A percentile compares a stretch with the other conserved stretches of the same genome.
phyloP scores from a whole-genome alignment of 2,797 vertebrate genomes.

The Moxostoma hubbsi region DNA sequence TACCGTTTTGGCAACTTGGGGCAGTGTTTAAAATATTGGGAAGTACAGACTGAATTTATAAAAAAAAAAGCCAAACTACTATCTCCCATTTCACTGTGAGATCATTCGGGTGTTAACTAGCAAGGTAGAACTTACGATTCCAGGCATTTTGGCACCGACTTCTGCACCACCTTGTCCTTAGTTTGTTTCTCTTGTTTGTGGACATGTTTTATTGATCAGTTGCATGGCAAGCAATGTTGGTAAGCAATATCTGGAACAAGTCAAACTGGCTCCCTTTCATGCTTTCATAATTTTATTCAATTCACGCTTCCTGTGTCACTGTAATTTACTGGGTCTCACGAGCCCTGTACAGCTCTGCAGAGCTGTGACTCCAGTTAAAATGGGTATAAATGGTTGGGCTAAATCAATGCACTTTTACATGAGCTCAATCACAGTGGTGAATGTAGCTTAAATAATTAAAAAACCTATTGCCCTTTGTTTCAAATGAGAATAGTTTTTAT shows the following conservation, averaged over 20 bases:
- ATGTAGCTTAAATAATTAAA: neutral
- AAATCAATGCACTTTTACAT: neutral
- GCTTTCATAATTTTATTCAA: neutral
- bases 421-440: neutral
- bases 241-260: constrained; percentile 24
- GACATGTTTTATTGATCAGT: constrained; percentile 32
- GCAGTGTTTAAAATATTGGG: too few species aligned
- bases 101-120: neutral
- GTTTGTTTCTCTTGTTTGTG: constrained; percentile 19
- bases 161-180: constrained; percentile 23
- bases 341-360: neutral
- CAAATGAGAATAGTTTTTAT: neutral
- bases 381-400: neutral
- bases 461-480: neutral
- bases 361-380: constrained; percentile 1
- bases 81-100: too few species aligned
- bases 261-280: neutral
- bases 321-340: neutral
- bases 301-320: constrained; percentile 5
- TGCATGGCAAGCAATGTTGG: neutral
- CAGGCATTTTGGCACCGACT: constrained; percentile 8
- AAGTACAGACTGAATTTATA: too few species aligned
- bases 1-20: too few species aligned
- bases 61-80: too few species aligned
- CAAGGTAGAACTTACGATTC: neutral